Conservation (phyloP, 1,140 invertebrate genomes). For the Ceratina japonica region DNA sequence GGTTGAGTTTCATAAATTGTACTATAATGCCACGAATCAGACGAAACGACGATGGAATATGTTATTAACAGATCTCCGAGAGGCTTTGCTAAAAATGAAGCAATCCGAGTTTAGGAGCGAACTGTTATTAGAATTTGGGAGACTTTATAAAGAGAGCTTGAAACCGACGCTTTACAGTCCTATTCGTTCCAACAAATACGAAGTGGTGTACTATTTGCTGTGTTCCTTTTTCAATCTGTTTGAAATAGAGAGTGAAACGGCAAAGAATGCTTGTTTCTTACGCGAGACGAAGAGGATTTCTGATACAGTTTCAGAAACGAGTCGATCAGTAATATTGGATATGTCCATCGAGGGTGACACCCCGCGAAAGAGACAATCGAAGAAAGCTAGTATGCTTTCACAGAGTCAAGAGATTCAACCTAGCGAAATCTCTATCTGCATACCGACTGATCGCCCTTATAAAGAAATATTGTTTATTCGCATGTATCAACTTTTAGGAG, state of each 20-base stretch:
- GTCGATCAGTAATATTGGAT: not conserved
- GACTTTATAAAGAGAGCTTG: slow-evolving; percentile 54
- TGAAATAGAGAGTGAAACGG: slow-evolving; percentile 54
- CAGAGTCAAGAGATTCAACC: not conserved
- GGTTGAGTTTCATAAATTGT: slow-evolving; percentile 63
- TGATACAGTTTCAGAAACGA: not conserved
- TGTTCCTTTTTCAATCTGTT: slow-evolving; percentile 63
- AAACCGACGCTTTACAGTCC: slow-evolving; percentile 16
- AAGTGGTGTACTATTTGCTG: slow-evolving; percentile 48
- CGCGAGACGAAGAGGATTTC: not conserved
- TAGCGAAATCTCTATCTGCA: not conserved
- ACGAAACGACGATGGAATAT: slow-evolving; percentile 61
- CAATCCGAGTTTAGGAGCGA: slow-evolving; percentile 25
- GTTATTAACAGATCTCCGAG: slow-evolving; percentile 61
- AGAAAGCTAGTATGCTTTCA: not conserved
- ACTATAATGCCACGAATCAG: slow-evolving; percentile 27
- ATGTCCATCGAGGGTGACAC: not conserved
- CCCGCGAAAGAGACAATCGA: not conserved
- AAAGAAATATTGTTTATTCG: slow-evolving; percentile 58
- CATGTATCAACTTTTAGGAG: slow-evolving; percentile 47
- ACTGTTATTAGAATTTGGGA: slow-evolving; percentile 42
- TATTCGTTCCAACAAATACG: slow-evolving; percentile 14
- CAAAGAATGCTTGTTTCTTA: not conserved
- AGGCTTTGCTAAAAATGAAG: slow-evolving; percentile 54
- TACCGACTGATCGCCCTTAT: slow-evolving; percentile 25